Conservation (phyloP, 2,113 vertebrate genomes). For the Spea multiplicata region DNA sequence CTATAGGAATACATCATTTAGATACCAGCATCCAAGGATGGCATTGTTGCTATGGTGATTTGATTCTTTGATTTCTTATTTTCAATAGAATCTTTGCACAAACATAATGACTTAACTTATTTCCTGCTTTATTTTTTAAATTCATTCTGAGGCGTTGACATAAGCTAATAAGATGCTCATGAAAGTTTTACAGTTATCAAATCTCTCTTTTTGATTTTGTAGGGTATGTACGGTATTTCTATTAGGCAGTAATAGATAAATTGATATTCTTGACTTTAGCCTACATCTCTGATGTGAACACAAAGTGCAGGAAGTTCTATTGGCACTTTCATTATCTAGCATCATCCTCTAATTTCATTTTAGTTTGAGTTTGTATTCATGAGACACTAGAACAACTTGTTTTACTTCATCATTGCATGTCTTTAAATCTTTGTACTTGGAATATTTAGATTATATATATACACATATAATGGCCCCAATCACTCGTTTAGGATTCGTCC, state of each 20-base stretch:
- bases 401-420: neutral
- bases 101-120: slow-evolving; percentile 44
- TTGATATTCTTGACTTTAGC: neutral
- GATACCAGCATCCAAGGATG: slow-evolving; percentile 25
- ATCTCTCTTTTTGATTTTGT: slow-evolving; percentile 1
- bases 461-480: too few relatives aligned
- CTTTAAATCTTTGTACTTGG: too few relatives aligned
- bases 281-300: neutral
- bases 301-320: neutral
- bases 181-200: slow-evolving; percentile 32
- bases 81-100: slow-evolving; percentile 23
- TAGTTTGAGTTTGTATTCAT: neutral
- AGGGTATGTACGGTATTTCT: neutral
- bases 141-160: slow-evolving; percentile 32
- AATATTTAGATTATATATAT: too few relatives aligned
- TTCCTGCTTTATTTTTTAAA: slow-evolving; percentile 28
- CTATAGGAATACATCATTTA: slow-evolving; percentile 35
- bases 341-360: neutral
- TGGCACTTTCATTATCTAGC: neutral
- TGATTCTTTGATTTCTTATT: slow-evolving; percentile 40
- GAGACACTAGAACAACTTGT: neutral
- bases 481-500: too few relatives aligned
- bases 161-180: slow-evolving; percentile 29
- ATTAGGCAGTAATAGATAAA: slow-evolving; percentile 29
- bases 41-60: slow-evolving; percentile 40